Base-by-base conservation (phyloP, 1,140 invertebrate genomes). In the Drosophila orena region DNA sequence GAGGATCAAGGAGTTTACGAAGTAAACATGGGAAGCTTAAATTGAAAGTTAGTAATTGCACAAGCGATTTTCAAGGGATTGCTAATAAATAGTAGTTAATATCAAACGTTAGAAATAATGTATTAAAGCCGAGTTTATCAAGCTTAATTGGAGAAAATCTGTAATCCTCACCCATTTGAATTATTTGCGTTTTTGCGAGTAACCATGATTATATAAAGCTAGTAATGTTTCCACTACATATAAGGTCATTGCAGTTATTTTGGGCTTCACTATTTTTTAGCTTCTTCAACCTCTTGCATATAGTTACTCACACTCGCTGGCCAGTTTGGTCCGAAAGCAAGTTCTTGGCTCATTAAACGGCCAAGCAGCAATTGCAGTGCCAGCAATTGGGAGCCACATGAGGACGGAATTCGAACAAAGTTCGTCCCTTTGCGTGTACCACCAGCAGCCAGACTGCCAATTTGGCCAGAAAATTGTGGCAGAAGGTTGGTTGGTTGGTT, bases 261-360 rank as follows among this genome's bases (percentile, higher is more conserved):
- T 74, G 34, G 30, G 8, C 42, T 24, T 44, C 22, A 65, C 35
- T 62, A 35, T 30, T 44, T 40, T 56, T 14, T 50, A 15, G n/a
- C 15, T 22, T 60, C 42, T 14, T 58, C 40, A 71, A 68, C 55
- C 47, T 38, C 44, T 38, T 77, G 77, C 81, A 85, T 85, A 81
- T 54, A 77, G 85, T 85, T 79, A 52, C 30, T 8, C 30, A 30
- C 30, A 30, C 30, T 30, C 30, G 27, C 27, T 3, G 30, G 30
- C 8, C 72, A 78, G 64, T 68, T 70, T 75, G 24, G 70, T 68
- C 61, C 44, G 20, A 75, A 78, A 34, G 47, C 71, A 64, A 74
- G 60, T 66, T 78, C 73, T 86, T 58, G 73, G 83, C 83, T 81
- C 78, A 81, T 86, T 86, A 75, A 78, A 81, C 46, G 65, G 77